Conservation (phyloP, 2,888 invertebrate genomes). For the Acrocyrtus sp. region DNA sequence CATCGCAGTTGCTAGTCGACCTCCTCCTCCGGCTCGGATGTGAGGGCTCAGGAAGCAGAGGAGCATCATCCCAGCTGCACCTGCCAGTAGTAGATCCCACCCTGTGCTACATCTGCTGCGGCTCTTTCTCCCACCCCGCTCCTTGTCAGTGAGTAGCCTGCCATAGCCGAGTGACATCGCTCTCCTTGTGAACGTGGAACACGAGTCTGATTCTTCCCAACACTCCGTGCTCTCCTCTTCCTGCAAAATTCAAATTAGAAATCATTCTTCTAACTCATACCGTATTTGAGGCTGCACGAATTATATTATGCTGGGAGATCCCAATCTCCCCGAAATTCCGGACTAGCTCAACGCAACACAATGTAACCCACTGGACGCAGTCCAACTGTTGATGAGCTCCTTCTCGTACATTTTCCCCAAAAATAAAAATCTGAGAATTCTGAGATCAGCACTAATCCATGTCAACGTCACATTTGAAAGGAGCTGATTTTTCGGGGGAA, state of each 20-base stretch:
- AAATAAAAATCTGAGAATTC: too few species aligned
- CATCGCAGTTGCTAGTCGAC: constrained; percentile 20
- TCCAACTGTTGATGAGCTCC: too few species aligned
- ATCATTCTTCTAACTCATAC: background rate
- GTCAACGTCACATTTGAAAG: too few species aligned
- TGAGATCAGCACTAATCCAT: too few species aligned
- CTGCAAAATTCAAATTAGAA: background rate
- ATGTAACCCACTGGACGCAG: too few species aligned
- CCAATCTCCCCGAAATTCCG: too few species aligned
- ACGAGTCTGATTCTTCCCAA: background rate
- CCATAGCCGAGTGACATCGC: constrained; percentile 4
- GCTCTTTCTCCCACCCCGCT: constrained; percentile 1
- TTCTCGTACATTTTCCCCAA: too few species aligned
- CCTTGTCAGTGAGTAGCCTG: background rate
- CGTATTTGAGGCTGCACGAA: background rate
- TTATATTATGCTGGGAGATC: too few species aligned
- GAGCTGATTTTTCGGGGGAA: too few species aligned
- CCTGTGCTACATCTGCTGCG: too few species aligned
- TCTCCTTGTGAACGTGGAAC: background rate
- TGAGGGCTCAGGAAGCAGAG: constrained; percentile 28
- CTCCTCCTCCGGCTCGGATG: constrained; percentile 14
- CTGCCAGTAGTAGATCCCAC: constrained; percentile 40
- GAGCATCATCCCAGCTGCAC: constrained; percentile 35
- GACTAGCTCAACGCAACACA: too few species aligned
- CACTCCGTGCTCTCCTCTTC: background rate